Percentiles rank a stretch among this genome's conserved stretches.
phyloP scores from a whole-genome alignment of 1,140 invertebrate species.

The Drosophila oshimai region DNA sequence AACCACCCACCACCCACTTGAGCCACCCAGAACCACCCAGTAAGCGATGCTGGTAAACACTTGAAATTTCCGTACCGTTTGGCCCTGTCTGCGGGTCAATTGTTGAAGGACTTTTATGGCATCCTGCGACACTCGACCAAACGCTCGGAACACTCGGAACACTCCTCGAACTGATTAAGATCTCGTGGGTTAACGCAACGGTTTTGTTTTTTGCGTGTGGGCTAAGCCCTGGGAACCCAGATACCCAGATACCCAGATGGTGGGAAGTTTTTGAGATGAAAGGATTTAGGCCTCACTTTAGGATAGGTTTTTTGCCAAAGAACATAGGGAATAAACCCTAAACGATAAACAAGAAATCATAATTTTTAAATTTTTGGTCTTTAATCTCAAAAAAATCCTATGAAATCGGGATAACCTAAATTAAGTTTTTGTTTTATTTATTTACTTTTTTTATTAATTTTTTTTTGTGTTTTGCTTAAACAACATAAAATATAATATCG shows the following conservation, averaged over 20 bases:
- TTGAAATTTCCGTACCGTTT: slow-evolving; percentile 65
- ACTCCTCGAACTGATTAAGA: slow-evolving; percentile 15
- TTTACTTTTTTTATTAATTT: too few species aligned
- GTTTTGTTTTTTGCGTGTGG: not conserved
- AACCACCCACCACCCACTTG: not conserved
- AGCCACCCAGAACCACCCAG: slow-evolving; percentile 3
- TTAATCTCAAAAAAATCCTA: too few species aligned
- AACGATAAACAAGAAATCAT: too few species aligned
- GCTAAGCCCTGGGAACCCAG: not conserved
- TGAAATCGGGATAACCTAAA: too few species aligned
- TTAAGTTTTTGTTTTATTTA: too few species aligned
- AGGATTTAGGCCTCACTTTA: not conserved
- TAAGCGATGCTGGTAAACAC: slow-evolving; percentile 76
- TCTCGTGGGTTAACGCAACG: not conserved
- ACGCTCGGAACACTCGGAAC: not conserved
- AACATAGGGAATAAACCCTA: too few species aligned
- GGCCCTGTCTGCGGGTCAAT: slow-evolving; percentile 45
- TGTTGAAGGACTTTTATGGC: slow-evolving; percentile 26
- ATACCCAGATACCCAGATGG: slow-evolving; percentile 24
- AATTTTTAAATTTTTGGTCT: too few species aligned
- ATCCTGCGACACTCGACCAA: slow-evolving; percentile 29
- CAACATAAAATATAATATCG: too few species aligned
- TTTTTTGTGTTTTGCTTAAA: too few species aligned
- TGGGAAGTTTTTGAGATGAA: not conserved
- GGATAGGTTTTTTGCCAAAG: too few species aligned